Evolutionary conservation across 2,888 invertebrate genomes (phyloP).

Genomic region (Zygaena filipendulae): DNA sequence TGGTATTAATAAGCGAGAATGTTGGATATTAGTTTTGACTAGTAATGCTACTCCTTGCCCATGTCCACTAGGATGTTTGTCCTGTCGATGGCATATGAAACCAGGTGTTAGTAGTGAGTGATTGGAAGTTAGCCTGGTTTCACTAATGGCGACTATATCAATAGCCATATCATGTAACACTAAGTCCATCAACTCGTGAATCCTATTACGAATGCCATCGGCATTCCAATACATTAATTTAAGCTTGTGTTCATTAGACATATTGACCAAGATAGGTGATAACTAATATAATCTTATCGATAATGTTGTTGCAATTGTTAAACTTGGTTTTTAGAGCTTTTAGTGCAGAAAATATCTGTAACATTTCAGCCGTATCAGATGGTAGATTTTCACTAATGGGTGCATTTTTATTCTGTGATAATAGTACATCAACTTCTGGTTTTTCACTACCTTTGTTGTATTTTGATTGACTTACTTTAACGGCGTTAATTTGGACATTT

Average conservation of each 20-base stretch:
- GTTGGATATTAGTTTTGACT: constrained; percentile 1
- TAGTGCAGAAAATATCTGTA: constrained; percentile 6
- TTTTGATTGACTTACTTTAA: too few species aligned
- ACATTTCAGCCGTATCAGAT: constrained; percentile 1
- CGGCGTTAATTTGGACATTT: too few species aligned
- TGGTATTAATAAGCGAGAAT: not conserved
- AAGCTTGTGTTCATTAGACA: constrained; percentile 5
- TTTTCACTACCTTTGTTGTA: too few species aligned
- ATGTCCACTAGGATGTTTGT: constrained; percentile 1
- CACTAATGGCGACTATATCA: constrained; percentile 7
- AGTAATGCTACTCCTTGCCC: constrained; percentile 8
- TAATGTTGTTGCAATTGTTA: constrained; percentile 2
- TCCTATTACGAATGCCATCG: constrained; percentile 7
- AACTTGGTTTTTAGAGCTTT: constrained; percentile 9
- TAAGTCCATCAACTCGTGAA: constrained; percentile 3
- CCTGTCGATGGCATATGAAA: not conserved
- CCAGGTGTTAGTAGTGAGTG: not conserved
- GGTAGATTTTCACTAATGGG: not conserved
- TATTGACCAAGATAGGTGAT: constrained; percentile 8
- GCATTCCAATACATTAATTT: too few species aligned
- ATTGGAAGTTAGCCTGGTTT: constrained; percentile 3
- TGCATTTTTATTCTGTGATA: not conserved
- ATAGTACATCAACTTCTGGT: too few species aligned
- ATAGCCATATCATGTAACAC: constrained; percentile 13
- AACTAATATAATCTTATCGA: constrained; percentile 11